phyloP scores from a whole-genome alignment of 2,797 vertebrate species.

The Protosalanx chinensis region DNA sequence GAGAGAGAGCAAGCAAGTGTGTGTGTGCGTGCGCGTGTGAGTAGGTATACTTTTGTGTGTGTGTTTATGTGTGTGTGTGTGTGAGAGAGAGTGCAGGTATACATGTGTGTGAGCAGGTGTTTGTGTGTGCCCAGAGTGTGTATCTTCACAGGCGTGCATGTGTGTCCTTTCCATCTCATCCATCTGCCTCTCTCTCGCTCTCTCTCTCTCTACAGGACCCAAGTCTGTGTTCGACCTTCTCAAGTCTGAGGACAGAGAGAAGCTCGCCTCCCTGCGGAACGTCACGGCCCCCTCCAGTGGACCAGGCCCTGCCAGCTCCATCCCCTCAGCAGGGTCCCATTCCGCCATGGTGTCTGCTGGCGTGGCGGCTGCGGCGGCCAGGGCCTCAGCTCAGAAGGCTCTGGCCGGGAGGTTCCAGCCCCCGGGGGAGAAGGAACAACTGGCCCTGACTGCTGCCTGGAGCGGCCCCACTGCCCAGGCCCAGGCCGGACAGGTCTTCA shows the following conservation, averaged over 20 bases:
- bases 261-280: slow-evolving; percentile 74
- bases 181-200: not conserved
- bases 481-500: slow-evolving; percentile 73
- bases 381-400: slow-evolving; percentile 58
- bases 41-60: too few relatives aligned
- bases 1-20: too few relatives aligned
- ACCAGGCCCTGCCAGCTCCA: not conserved
- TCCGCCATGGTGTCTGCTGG: not conserved
- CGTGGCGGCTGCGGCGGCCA: slow-evolving; percentile 30
- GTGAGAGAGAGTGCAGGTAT: too few relatives aligned
- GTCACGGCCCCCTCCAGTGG: slow-evolving; percentile 48
- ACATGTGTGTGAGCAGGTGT: too few relatives aligned
- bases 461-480: slow-evolving; percentile 41
- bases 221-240: slow-evolving; percentile 88
- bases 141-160: not conserved
- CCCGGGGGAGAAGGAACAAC: slow-evolving; percentile 25
- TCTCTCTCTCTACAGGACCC: slow-evolving; percentile 70
- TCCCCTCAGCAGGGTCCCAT: not conserved
- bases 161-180: not conserved
- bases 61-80: not conserved
- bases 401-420: slow-evolving; percentile 43
- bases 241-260: slow-evolving; percentile 80
- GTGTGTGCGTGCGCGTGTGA: too few relatives aligned
- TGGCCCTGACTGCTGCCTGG: slow-evolving; percentile 55
- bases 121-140: too few relatives aligned